Evolutionary conservation across 2,797 vertebrate genomes (phyloP).

Genomic region (Poeciliopsis turneri): DNA sequence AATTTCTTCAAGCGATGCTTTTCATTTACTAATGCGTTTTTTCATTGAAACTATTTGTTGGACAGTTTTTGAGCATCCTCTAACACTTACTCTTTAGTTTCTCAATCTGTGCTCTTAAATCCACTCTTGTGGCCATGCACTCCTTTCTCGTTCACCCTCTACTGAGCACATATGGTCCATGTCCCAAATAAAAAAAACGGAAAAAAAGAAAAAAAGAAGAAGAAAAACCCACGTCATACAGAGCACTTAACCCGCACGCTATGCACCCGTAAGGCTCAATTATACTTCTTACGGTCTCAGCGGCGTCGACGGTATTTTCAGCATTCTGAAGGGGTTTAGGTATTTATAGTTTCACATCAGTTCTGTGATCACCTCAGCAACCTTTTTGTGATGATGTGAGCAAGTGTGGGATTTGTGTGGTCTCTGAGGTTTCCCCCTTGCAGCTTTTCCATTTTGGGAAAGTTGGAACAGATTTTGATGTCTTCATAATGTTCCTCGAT

Average conservation of each 20-base stretch:
- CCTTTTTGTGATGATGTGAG: constrained; percentile 56
- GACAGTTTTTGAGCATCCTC: not conserved
- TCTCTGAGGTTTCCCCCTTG: constrained; percentile 44
- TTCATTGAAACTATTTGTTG: not conserved
- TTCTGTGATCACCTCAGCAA: constrained; percentile 60
- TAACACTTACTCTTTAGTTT: not conserved
- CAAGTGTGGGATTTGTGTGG: constrained; percentile 51
- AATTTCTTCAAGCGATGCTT: not conserved
- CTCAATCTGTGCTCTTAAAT: not conserved
- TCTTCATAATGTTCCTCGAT: constrained; percentile 16
- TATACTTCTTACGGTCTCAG: constrained; percentile 67
- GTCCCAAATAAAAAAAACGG: constrained; percentile 6
- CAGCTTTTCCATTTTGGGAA: constrained; percentile 42
- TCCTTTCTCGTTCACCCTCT: not conserved
- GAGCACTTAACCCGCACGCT: constrained; percentile 55
- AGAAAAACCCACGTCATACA: constrained; percentile 28
- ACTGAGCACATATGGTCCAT: constrained; percentile 33
- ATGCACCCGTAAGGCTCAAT: constrained; percentile 75
- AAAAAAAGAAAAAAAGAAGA: too few species aligned
- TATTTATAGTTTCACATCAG: constrained; percentile 76
- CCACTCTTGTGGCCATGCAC: not conserved
- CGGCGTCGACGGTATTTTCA: constrained; percentile 59
- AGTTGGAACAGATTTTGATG: constrained; percentile 28
- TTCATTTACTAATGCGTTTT: not conserved
- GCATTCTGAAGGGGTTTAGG: constrained; percentile 63